Conservation (phyloP, 2,797 vertebrate species). For the Neosilurus mollespiculum region DNA sequence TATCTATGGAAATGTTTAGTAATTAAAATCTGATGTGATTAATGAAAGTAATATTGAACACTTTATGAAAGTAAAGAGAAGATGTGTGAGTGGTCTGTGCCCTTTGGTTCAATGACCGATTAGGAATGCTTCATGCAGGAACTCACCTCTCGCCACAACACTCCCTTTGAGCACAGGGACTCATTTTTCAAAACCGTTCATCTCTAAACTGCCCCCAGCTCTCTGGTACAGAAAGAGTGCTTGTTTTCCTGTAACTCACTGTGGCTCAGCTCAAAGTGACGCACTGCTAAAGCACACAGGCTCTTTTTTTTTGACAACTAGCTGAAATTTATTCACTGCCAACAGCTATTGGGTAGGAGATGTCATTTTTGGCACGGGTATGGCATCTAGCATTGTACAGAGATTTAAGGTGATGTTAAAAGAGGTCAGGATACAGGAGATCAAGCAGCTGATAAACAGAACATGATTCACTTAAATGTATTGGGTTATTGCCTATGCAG, state of each 20-base stretch:
- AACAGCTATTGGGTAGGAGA: conserved; percentile 39
- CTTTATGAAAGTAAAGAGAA: background rate
- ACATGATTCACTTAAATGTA: background rate
- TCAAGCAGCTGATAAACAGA: conserved; percentile 4
- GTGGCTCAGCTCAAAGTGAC: conserved; percentile 10
- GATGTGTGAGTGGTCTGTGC: background rate
- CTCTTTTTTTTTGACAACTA: conserved; percentile 34
- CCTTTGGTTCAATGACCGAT: conserved; percentile 31
- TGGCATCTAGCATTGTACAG: conserved; percentile 32
- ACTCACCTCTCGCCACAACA: conserved; percentile 26
- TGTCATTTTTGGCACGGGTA: conserved; percentile 49
- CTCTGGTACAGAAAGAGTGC: conserved; percentile 34
- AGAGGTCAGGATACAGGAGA: conserved; percentile 31
- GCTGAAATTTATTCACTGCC: conserved; percentile 50
- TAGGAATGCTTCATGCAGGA: conserved; percentile 25
- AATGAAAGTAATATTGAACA: background rate
- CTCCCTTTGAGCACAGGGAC: conserved; percentile 28
- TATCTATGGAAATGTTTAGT: background rate
- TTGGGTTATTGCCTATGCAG: background rate
- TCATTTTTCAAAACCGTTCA: conserved; percentile 49
- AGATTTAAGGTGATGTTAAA: conserved; percentile 28
- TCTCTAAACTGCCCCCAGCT: conserved; percentile 24
- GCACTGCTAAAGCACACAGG: conserved; percentile 4
- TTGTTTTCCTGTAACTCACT: conserved; percentile 43
- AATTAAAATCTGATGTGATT: background rate